These are phyloP conservation scores for Takifugu flavidus DNA, from an alignment of 2,113 vertebrate genomes.

Conservation along the genomic window DNA sequence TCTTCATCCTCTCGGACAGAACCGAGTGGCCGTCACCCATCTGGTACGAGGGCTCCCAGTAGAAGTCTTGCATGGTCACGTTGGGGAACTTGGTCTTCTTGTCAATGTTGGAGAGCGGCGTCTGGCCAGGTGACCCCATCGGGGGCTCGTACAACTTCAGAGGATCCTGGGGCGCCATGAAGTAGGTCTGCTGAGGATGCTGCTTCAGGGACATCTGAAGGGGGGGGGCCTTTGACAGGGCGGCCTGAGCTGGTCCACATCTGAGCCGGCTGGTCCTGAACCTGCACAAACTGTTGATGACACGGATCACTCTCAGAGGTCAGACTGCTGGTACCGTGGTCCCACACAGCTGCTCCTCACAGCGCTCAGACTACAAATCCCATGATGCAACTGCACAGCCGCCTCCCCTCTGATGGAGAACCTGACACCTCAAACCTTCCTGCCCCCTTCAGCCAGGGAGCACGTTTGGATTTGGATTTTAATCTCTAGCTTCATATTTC, in stretches of 20 bases:
- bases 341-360: no score
- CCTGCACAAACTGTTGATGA: constrained; percentile 81
- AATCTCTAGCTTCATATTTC: no score
- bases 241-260: constrained; percentile 89
- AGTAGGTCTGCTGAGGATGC: constrained; percentile 55
- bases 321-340: no score
- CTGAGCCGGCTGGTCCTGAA: constrained; percentile 85
- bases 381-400: background rate
- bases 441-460: no score
- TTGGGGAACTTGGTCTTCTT: constrained; percentile 95
- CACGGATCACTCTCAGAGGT: no score
- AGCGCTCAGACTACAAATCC: background rate
- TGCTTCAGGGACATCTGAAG: constrained; percentile 85
- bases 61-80: constrained; percentile 89
- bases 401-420: background rate
- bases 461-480: no score
- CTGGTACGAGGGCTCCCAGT: constrained; percentile 88
- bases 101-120: constrained; percentile 77
- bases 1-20: constrained; percentile 73
- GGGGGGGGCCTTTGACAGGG: constrained; percentile 83
- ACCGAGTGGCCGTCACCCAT: constrained; percentile 74
- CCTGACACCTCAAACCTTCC: background rate
- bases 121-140: constrained; percentile 71
- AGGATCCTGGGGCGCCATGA: constrained; percentile 79
- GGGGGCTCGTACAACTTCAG: constrained; percentile 90